Percentiles rank a stretch among this genome's conserved stretches.
These are phyloP conservation scores for Drepana falcataria DNA, from an alignment of 2,888 invertebrate species.

Conservation along the genomic window DNA sequence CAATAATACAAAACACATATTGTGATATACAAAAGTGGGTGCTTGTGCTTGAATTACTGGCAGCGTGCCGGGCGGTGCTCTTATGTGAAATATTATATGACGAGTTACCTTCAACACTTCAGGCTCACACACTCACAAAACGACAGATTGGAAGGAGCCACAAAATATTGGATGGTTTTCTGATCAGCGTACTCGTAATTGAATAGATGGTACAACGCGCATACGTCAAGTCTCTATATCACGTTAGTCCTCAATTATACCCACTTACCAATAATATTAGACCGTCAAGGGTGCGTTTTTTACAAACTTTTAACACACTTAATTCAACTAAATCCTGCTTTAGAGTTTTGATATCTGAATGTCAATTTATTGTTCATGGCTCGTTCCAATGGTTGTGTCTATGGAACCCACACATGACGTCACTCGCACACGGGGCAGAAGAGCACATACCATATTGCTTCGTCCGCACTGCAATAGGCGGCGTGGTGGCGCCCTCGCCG, in stretches of 20 bases:
- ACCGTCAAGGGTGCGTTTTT: too few species aligned
- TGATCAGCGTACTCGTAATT: too few species aligned
- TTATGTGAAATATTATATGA: constrained; percentile 73
- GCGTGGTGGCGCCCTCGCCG: constrained; percentile 97
- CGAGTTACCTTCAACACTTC: constrained; percentile 64
- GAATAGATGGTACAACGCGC: too few species aligned
- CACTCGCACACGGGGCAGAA: constrained; percentile 15
- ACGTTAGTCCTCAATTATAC: too few species aligned
- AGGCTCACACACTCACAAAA: constrained; percentile 52
- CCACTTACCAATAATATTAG: too few species aligned
- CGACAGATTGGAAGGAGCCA: constrained; percentile 34
- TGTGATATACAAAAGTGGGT: constrained; percentile 75
- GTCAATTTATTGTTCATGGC: constrained; percentile 4
- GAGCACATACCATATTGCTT: constrained; percentile 96
- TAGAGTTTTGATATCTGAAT: too few species aligned
- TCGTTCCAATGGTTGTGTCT: constrained; percentile 19
- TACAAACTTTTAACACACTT: not conserved
- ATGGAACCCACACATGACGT: constrained; percentile 28
- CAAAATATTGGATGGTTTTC: constrained; percentile 5
- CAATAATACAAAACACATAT: constrained; percentile 75
- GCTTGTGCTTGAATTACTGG: constrained; percentile 77
- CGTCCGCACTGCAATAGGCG: constrained; percentile 95
- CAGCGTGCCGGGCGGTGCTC: constrained; percentile 78
- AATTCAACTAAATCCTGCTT: too few species aligned
- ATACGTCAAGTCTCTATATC: too few species aligned